These are phyloP conservation scores for Rhopilema esculentum DNA, from an alignment of 30 jellyfish, hydroid and myxozoan genomes.

Conservation along the genomic window DNA sequence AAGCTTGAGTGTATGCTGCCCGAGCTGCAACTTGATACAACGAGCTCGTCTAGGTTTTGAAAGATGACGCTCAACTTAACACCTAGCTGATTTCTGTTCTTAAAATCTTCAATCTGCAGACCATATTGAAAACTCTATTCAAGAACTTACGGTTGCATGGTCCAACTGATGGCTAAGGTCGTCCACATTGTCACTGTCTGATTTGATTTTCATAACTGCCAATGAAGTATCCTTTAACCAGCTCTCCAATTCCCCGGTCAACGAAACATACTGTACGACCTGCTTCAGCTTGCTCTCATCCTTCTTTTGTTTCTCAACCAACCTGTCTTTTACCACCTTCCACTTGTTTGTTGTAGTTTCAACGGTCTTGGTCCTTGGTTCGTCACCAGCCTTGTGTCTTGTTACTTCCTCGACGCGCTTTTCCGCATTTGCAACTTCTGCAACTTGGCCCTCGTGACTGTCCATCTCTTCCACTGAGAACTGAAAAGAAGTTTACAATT, in stretches of 20 bases:
- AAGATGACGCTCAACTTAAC: too few species aligned
- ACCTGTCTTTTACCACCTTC: slow-evolving; percentile 56
- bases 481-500: slow-evolving; percentile 14
- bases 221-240: slow-evolving; percentile 82
- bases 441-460: slow-evolving; percentile 55
- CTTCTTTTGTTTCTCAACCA: slow-evolving; percentile 68
- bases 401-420: slow-evolving; percentile 59
- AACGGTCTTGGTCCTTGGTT: slow-evolving; percentile 20
- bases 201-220: slow-evolving; percentile 68
- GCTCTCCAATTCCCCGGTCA: slow-evolving; percentile 68
- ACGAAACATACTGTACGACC: slow-evolving; percentile 63
- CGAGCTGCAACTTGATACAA: too few species aligned
- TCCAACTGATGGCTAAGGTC: slow-evolving; percentile 76
- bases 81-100: too few species aligned
- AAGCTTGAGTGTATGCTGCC: too few species aligned
- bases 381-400: slow-evolving; percentile 70
- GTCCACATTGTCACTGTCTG: slow-evolving; percentile 70
- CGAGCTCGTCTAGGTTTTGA: too few species aligned
- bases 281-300: slow-evolving; percentile 68
- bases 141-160: slow-evolving; percentile 56
- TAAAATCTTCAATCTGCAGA: too few species aligned
- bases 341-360: slow-evolving; percentile 65
- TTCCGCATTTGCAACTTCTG: slow-evolving; percentile 69
- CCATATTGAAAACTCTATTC: not conserved
- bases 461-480: slow-evolving; percentile 66